Percentiles rank a stretch among this genome's conserved stretches.
phyloP scores from a whole-genome alignment of 2,888 invertebrate genomes.

The Andrena praecox region DNA sequence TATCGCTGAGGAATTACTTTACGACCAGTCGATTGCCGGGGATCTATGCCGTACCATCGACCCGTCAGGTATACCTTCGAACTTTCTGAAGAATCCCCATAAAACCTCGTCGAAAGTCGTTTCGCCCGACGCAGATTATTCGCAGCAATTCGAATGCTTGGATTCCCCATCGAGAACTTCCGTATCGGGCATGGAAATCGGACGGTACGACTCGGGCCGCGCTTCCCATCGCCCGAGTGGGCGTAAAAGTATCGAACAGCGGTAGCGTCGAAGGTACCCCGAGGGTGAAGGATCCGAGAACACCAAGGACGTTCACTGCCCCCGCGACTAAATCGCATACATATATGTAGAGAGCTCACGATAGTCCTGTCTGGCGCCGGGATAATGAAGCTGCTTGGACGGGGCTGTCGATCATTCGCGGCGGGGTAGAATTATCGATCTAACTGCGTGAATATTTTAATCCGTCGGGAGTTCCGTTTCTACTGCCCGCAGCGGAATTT shows the following conservation, averaged over 20 bases:
- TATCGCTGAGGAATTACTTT: too few species aligned
- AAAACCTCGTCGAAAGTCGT: too few species aligned
- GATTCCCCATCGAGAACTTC: constrained; percentile 17
- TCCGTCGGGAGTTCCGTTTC: constrained; percentile 25
- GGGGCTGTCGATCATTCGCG: background rate
- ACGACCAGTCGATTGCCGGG: too few species aligned
- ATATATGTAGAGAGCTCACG: background rate
- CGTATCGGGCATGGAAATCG: constrained; percentile 32
- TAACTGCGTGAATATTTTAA: constrained; percentile 39
- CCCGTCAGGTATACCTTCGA: too few species aligned
- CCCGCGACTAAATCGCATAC: constrained; percentile 61
- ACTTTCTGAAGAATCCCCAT: too few species aligned
- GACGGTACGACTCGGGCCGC: constrained; percentile 8
- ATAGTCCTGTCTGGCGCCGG: constrained; percentile 72
- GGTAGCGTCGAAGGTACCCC: constrained; percentile 14
- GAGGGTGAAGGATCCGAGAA: constrained; percentile 57
- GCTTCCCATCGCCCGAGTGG: constrained; percentile 13
- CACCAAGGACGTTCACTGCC: constrained; percentile 80
- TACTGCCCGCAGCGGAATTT: constrained; percentile 17
- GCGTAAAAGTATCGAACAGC: constrained; percentile 32
- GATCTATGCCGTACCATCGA: too few species aligned
- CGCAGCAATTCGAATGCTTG: background rate
- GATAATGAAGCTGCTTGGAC: constrained; percentile 62
- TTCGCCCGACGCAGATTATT: too few species aligned
- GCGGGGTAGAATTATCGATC: constrained; percentile 45